phyloP scores from a whole-genome alignment of 2,113 vertebrate genomes.

The Trachemys scripta region DNA sequence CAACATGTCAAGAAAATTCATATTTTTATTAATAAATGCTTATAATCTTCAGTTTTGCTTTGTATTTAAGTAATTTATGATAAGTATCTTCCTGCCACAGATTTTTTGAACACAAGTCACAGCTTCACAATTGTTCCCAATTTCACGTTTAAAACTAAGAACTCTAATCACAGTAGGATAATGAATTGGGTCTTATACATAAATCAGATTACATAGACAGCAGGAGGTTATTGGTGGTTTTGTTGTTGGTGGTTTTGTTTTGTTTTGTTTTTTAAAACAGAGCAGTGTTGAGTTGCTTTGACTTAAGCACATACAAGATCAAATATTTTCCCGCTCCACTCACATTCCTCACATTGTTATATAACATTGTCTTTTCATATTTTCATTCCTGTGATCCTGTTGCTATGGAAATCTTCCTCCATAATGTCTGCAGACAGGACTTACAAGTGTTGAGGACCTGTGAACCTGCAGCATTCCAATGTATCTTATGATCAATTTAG shows the following conservation, averaged over 20 bases:
- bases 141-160: background rate
- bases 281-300: background rate
- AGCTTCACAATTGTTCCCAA: background rate
- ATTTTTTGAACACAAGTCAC: background rate
- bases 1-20: background rate
- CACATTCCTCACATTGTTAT: slow-evolving; percentile 13
- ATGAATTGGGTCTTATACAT: background rate
- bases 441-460: slow-evolving; percentile 36
- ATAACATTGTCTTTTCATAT: slow-evolving; percentile 33
- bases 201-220: slow-evolving; percentile 29
- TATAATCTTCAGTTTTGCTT: background rate
- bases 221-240: background rate
- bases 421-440: slow-evolving; percentile 17
- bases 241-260: background rate
- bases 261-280: background rate
- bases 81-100: background rate
- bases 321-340: background rate
- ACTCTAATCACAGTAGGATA: background rate
- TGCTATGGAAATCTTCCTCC: slow-evolving; percentile 75
- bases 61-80: background rate
- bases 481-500: slow-evolving; percentile 22
- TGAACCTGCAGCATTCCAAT: background rate
- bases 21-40: background rate
- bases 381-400: slow-evolving; percentile 59
- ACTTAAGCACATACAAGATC: background rate